Conservation (phyloP, 2,113 vertebrate genomes). For the Melospiza georgiana region DNA sequence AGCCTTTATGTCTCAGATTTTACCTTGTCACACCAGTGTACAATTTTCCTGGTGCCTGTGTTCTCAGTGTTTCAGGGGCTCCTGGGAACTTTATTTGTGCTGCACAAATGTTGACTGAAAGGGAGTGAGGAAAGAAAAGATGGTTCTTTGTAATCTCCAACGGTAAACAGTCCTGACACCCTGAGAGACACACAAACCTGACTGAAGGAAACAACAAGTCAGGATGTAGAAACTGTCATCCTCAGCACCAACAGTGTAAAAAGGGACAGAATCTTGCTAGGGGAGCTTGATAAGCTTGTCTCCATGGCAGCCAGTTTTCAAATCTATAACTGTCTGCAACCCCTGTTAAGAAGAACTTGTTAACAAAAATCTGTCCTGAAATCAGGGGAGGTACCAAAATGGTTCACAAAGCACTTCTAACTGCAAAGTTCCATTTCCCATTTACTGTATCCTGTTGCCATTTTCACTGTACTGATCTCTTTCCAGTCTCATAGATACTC, state of each 20-base stretch:
- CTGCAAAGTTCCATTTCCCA: background rate
- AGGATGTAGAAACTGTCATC: background rate
- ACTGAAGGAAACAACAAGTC: background rate
- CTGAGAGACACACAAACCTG: background rate
- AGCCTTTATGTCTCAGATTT: background rate
- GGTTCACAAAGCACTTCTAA: background rate
- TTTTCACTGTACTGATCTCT: background rate
- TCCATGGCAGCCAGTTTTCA: background rate
- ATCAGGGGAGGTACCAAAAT: background rate
- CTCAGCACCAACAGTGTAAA: background rate
- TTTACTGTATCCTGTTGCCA: background rate
- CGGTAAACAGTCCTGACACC: background rate
- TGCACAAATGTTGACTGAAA: background rate
- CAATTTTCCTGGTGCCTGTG: background rate
- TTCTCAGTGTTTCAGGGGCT: background rate
- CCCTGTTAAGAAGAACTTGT: background rate
- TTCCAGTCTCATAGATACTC: background rate
- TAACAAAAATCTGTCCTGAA: background rate
- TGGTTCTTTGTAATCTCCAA: background rate
- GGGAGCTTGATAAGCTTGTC: background rate
- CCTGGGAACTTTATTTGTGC: background rate
- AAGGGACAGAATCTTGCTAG: background rate
- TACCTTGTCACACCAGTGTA: background rate
- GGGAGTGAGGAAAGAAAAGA: background rate
- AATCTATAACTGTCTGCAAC: background rate